A percentile compares a stretch with the other conserved stretches of the same genome.
These are phyloP conservation scores for Acanthornis magna DNA, from an alignment of 2,797 vertebrate species.

Conservation along the genomic window DNA sequence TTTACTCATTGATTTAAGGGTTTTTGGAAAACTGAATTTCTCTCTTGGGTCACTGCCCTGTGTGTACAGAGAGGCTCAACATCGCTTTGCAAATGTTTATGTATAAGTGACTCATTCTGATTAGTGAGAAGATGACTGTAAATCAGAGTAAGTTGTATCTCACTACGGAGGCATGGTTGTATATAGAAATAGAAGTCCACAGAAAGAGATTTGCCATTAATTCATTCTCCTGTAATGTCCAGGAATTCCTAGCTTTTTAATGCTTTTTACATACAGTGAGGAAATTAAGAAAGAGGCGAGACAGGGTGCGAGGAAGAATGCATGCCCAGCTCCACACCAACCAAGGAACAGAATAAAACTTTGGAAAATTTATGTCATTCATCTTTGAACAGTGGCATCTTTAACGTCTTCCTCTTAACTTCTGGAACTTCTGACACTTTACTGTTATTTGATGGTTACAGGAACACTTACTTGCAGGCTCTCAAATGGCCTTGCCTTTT, in stretches of 20 bases:
- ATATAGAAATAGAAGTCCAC: not conserved
- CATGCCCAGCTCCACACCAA: not conserved
- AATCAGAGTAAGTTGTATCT: not conserved
- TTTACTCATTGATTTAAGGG: not conserved
- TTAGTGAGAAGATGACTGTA: not conserved
- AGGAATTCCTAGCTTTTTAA: slow-evolving; percentile 1
- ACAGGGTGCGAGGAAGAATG: not conserved
- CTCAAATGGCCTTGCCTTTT: not conserved
- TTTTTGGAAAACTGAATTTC: not conserved
- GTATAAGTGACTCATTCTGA: not conserved
- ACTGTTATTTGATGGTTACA: not conserved
- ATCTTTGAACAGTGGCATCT: not conserved
- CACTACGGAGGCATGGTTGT: not conserved
- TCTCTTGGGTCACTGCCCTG: not conserved
- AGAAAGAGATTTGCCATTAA: not conserved
- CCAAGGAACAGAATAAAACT: not conserved
- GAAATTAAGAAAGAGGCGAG: not conserved
- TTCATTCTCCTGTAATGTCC: not conserved
- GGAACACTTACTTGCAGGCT: not conserved
- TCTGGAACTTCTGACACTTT: not conserved
- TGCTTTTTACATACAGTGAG: not conserved
- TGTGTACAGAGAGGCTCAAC: not conserved
- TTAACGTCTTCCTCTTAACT: not conserved
- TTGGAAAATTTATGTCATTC: not conserved
- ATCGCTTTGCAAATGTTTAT: not conserved